Percentiles rank a stretch among this genome's conserved stretches.
These are phyloP conservation scores for Gulo gulo DNA, from an alignment of 2,113 vertebrate genomes.

Conservation along the genomic window DNA sequence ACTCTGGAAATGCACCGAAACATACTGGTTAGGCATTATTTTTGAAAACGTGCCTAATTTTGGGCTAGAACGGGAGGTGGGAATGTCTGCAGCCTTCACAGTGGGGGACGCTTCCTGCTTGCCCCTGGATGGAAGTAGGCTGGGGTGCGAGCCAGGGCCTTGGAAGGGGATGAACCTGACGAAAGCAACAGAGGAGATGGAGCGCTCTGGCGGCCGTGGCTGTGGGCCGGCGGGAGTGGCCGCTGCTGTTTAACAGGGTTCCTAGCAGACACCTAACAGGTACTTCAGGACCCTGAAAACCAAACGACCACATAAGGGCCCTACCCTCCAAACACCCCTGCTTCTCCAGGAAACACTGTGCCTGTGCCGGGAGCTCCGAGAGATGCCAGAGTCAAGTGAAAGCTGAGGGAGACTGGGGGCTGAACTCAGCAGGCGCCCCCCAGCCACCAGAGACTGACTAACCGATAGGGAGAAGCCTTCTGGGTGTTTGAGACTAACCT, in stretches of 20 bases:
- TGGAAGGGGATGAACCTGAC: not conserved
- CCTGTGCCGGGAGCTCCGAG: accelerated
- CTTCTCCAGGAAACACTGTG: accelerated
- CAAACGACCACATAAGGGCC: not conserved
- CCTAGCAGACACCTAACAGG: not conserved
- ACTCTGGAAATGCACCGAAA: not conserved
- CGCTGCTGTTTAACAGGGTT: not conserved
- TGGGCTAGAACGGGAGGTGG: too few species aligned
- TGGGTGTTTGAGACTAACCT: not conserved
- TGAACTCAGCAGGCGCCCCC: not conserved
- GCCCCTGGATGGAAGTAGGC: not conserved
- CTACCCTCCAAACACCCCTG: accelerated
- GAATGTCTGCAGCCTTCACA: not conserved
- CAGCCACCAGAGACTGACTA: accelerated
- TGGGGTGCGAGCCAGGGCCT: not conserved
- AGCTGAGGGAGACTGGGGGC: not conserved
- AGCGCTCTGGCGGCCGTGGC: not conserved
- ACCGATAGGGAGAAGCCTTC: too few species aligned
- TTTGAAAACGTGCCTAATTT: not conserved
- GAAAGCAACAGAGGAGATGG: not conserved
- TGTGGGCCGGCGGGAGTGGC: not conserved
- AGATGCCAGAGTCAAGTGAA: accelerated
- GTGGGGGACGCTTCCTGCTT: accelerated
- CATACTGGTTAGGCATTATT: not conserved
- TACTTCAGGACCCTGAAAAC: not conserved